A percentile compares a stretch with the other conserved stretches of the same genome.
Conservation (phyloP, 64 coral and sea anemone genomes). For the Pocillopora verrucosa region DNA sequence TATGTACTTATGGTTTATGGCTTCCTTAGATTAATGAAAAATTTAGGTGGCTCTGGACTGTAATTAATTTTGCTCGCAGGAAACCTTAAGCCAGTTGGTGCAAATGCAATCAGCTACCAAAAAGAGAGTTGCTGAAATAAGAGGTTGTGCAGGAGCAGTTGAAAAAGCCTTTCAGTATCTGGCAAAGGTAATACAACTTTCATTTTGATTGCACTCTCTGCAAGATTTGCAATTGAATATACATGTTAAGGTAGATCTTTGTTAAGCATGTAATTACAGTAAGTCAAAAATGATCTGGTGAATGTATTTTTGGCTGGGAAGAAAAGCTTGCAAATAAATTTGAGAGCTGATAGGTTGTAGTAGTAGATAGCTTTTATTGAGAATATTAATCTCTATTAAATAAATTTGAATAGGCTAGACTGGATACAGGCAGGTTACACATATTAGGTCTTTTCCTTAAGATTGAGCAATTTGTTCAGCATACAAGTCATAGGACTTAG, state of each 20-base stretch:
- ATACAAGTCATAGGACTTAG: too few species aligned
- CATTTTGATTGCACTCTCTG: too few species aligned
- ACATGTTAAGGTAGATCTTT: too few species aligned
- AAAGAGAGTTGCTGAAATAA: conserved; percentile 9
- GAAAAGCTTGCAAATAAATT: too few species aligned
- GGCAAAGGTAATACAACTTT: not conserved
- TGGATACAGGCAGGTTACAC: not conserved
- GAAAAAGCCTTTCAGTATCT: conserved; percentile 29
- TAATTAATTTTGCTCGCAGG: not conserved
- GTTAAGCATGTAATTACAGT: too few species aligned
- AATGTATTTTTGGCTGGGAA: too few species aligned
- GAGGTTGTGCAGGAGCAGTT: not conserved
- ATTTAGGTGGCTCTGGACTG: not conserved
- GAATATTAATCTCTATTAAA: not conserved
- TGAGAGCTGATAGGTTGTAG: not conserved
- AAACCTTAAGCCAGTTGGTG: conserved; percentile 12
- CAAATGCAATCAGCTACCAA: conserved; percentile 24
- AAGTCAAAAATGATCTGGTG: too few species aligned
- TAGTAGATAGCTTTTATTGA: not conserved
- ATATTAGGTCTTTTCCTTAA: not conserved
- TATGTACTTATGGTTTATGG: too few species aligned
- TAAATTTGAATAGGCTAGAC: not conserved
- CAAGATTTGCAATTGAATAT: too few species aligned
- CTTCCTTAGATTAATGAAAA: too few species aligned
- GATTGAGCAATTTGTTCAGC: too few species aligned